phyloP scores from a whole-genome alignment of 2,797 vertebrate species.

The Sebastes vulpes region DNA sequence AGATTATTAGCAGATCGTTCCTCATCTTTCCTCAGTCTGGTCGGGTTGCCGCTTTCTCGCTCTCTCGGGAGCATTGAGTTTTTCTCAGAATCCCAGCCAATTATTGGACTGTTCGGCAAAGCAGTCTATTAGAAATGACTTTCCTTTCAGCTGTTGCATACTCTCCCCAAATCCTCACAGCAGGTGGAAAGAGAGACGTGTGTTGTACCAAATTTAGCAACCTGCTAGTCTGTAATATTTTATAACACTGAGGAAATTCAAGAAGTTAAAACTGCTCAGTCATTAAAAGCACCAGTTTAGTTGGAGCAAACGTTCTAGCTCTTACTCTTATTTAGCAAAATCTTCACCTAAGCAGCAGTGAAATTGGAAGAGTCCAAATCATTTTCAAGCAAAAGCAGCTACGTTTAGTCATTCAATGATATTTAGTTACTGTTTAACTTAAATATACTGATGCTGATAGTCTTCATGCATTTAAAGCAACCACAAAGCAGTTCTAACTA shows the following conservation, averaged over 20 bases:
- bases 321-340: neutral
- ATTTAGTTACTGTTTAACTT: neutral
- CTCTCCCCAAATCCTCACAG: neutral
- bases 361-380: neutral
- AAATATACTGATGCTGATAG: neutral
- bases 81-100: slow-evolving; percentile 41
- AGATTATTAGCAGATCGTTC: slow-evolving; percentile 51
- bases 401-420: neutral
- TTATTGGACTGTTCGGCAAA: slow-evolving; percentile 47
- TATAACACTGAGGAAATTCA: neutral
- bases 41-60: slow-evolving; percentile 17
- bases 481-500: neutral
- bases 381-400: neutral
- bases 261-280: neutral
- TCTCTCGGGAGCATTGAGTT: slow-evolving; percentile 24
- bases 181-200: neutral
- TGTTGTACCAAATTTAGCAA: neutral
- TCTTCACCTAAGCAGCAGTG: neutral
- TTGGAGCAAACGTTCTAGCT: neutral
- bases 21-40: slow-evolving; percentile 21
- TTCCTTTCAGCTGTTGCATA: slow-evolving; percentile 17
- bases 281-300: neutral
- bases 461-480: neutral
- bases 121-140: slow-evolving; percentile 14
- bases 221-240: neutral